Conservation (phyloP, 2,888 invertebrate genomes). For the Ischnura elegans region DNA sequence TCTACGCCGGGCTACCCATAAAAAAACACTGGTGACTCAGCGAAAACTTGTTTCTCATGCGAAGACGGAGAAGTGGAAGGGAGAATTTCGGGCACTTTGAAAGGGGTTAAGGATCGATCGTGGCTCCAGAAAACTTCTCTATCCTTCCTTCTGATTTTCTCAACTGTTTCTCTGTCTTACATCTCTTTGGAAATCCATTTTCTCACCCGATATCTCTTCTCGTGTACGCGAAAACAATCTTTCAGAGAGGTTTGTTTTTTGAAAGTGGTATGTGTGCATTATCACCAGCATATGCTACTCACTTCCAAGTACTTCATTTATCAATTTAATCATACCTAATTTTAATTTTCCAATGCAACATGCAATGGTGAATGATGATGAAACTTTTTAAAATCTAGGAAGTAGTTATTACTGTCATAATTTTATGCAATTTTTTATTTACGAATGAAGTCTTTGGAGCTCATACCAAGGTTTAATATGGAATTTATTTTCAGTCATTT, state of each 20-base stretch:
- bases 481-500: too few relatives aligned
- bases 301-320: too few relatives aligned
- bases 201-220: background rate
- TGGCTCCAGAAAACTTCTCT: slow-evolving; percentile 46
- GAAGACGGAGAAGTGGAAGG: background rate
- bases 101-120: background rate
- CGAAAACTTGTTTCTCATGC: background rate
- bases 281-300: background rate
- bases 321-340: too few relatives aligned
- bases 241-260: background rate
- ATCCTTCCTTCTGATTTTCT: background rate
- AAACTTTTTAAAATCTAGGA: too few relatives aligned
- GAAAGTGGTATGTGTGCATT: background rate
- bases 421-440: too few relatives aligned
- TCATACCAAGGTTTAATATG: too few relatives aligned
- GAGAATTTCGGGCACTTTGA: background rate
- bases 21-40: slow-evolving; percentile 20
- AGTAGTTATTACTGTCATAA: too few relatives aligned
- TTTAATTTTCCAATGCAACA: too few relatives aligned
- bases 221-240: background rate
- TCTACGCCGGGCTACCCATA: background rate
- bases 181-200: background rate
- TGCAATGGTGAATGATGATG: too few relatives aligned
- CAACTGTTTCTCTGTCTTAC: background rate
- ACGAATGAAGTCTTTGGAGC: too few relatives aligned